phyloP scores from a whole-genome alignment of 2,797 vertebrate genomes.

The Moxostoma hubbsi region DNA sequence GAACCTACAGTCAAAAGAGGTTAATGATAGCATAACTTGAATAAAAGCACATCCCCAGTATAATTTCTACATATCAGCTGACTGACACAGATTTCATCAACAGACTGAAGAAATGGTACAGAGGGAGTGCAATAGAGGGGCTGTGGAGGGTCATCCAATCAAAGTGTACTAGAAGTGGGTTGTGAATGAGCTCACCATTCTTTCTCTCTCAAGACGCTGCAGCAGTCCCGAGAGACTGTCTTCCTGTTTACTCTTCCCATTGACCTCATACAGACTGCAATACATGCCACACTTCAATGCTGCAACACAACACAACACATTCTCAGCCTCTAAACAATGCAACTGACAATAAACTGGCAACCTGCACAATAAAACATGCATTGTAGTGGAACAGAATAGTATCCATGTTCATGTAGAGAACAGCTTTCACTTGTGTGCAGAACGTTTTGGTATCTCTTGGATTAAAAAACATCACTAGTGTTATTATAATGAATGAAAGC shows the following conservation, averaged over 20 bases:
- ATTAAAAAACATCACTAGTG: too few relatives aligned
- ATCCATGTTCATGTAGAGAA: not conserved
- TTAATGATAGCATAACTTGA: conserved; percentile 44
- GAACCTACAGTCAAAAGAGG: conserved; percentile 79
- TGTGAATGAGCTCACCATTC: conserved; percentile 83
- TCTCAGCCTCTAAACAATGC: not conserved
- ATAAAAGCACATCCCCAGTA: not conserved
- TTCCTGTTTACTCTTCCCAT: conserved; percentile 88
- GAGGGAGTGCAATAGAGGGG: not conserved
- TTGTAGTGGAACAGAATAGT: not conserved
- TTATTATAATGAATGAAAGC: too few relatives aligned
- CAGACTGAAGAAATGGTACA: not conserved
- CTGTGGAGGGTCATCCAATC: not conserved
- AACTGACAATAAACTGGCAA: too few relatives aligned
- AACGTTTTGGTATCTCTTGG: not conserved
- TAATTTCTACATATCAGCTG: conserved; percentile 7
- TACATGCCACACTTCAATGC: conserved; percentile 89
- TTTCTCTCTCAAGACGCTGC: conserved; percentile 92
- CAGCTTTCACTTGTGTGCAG: not conserved
- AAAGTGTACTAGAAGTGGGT: not conserved
- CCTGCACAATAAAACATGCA: not conserved
- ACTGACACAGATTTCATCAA: conserved; percentile 25
- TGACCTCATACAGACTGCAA: conserved; percentile 93
- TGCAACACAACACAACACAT: conserved; percentile 62
- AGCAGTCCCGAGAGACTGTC: conserved; percentile 86